These are phyloP conservation scores for Xylota sylvarum DNA, from an alignment of 2,888 invertebrate species.

Conservation along the genomic window DNA sequence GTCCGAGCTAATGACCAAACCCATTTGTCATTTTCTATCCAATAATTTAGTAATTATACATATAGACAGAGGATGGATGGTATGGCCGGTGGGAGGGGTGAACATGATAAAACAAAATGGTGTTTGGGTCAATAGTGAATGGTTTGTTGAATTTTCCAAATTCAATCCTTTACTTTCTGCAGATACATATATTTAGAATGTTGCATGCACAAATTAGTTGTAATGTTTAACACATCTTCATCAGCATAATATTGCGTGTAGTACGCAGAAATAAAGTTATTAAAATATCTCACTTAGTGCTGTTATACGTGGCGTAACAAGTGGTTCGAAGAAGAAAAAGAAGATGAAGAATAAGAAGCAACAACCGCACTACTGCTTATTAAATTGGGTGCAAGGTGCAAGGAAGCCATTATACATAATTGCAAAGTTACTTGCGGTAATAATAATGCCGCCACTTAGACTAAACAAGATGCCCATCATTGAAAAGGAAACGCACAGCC, in stretches of 20 bases:
- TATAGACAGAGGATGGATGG: slow-evolving; percentile 25
- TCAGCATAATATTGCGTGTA: slow-evolving; percentile 29
- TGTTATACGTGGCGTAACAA: slow-evolving; percentile 34
- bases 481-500: slow-evolving; percentile 47
- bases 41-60: slow-evolving; percentile 73
- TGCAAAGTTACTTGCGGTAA: slow-evolving; percentile 82
- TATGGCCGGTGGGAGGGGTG: slow-evolving; percentile 25
- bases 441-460: slow-evolving; percentile 70
- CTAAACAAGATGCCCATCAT: slow-evolving; percentile 77
- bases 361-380: slow-evolving; percentile 43
- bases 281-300: slow-evolving; percentile 56
- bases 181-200: neutral
- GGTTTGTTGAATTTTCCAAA: slow-evolving; percentile 12
- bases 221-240: slow-evolving; percentile 29
- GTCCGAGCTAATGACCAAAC: slow-evolving; percentile 73
- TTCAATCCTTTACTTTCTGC: neutral
- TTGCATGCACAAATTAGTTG: neutral
- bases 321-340: neutral
- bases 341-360: neutral
- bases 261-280: slow-evolving; percentile 55
- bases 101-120: slow-evolving; percentile 65
- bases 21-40: slow-evolving; percentile 76
- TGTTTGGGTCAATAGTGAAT: slow-evolving; percentile 1
- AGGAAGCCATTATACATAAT: slow-evolving; percentile 84
- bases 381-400: slow-evolving; percentile 81